Evolutionary conservation across 2,888 invertebrate species (phyloP).

Genomic region (Agrochola lychnidis): DNA sequence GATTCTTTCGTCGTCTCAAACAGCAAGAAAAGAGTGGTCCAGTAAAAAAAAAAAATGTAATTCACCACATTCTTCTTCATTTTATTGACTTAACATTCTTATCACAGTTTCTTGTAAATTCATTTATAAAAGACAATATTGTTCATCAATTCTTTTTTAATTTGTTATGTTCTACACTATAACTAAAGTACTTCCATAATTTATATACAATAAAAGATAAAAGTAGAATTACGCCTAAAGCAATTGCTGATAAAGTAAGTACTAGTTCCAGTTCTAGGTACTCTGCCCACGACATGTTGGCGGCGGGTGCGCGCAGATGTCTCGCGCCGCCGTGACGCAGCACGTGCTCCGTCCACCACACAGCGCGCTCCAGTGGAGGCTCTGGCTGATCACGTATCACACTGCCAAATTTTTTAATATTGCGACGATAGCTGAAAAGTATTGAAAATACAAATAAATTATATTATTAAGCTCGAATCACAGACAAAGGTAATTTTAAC

Average conservation of each 20-base stretch:
- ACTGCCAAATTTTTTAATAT: constrained; percentile 3
- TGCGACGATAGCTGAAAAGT: constrained; percentile 47
- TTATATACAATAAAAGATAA: background rate
- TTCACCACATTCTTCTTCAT: background rate
- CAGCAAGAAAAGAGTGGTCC: background rate
- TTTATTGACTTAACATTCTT: background rate
- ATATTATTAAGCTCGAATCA: background rate
- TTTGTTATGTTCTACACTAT: background rate
- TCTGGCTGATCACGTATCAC: background rate
- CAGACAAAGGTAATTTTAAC: too few species aligned
- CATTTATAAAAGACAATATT: background rate
- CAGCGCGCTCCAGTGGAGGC: background rate
- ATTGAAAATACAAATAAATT: background rate
- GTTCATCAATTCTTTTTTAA: background rate
- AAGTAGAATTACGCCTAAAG: background rate
- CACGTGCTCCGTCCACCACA: too few species aligned
- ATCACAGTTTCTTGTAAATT: background rate
- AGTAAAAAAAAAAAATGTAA: background rate
- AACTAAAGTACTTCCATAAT: background rate
- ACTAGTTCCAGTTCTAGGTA: constrained; percentile 1
- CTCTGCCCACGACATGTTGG: background rate
- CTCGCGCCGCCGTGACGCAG: too few species aligned
- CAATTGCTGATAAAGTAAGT: background rate
- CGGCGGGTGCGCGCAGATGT: too few species aligned
- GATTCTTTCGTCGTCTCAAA: too few species aligned